A percentile compares a stretch with the other conserved stretches of the same genome.
Evolutionary conservation across 2,888 invertebrate species (phyloP).

Genomic region (Mimumesa dahlbomi): DNA sequence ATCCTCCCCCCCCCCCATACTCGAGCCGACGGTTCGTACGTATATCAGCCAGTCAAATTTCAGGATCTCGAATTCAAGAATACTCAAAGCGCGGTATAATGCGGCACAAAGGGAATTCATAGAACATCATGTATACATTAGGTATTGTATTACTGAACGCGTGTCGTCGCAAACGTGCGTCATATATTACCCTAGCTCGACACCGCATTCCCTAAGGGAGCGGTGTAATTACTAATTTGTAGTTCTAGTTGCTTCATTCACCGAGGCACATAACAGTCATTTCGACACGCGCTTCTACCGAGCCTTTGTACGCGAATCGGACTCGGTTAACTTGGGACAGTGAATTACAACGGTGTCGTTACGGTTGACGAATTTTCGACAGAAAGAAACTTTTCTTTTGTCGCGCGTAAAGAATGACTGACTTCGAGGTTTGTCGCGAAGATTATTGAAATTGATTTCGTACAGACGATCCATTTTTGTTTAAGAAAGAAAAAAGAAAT

Average conservation of each 20-base stretch:
- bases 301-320: slow-evolving; percentile 37
- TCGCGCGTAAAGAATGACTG: too few relatives aligned
- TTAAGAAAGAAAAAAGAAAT: too few relatives aligned
- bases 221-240: slow-evolving; percentile 62
- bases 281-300: slow-evolving; percentile 32
- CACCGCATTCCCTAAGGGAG: slow-evolving; percentile 60
- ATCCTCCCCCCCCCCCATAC: too few relatives aligned
- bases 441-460: too few relatives aligned
- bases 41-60: slow-evolving; percentile 32
- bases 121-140: slow-evolving; percentile 24
- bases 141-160: slow-evolving; percentile 43
- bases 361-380: slow-evolving; percentile 31
- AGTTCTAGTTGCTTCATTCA: slow-evolving; percentile 56
- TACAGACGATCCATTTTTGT: too few relatives aligned
- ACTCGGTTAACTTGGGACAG: slow-evolving; percentile 37
- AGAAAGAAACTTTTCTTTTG: background rate
- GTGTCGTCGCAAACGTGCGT: slow-evolving; percentile 46
- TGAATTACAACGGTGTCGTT: slow-evolving; percentile 19
- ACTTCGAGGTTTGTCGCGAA: too few relatives aligned
- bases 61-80: slow-evolving; percentile 22
- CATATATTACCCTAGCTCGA: slow-evolving; percentile 43
- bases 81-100: slow-evolving; percentile 18
- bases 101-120: slow-evolving; percentile 37
- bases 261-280: slow-evolving; percentile 57
- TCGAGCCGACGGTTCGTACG: too few relatives aligned